phyloP scores from a whole-genome alignment of 2,888 invertebrate genomes.

The Norana najaformis region DNA sequence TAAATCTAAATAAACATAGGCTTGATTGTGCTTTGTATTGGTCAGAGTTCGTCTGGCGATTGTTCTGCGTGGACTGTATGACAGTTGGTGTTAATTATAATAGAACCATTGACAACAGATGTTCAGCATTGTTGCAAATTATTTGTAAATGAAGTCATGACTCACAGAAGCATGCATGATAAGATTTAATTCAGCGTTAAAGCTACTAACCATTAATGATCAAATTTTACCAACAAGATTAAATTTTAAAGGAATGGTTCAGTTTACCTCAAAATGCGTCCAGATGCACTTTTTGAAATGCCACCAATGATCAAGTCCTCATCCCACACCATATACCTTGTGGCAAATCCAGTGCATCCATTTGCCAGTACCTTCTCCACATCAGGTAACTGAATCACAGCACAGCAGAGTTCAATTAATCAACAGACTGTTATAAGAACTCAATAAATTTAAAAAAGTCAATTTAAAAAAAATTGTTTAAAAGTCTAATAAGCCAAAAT shows the following conservation, averaged over 20 bases:
- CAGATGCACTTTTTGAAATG: constrained; percentile 79
- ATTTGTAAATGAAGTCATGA: no score
- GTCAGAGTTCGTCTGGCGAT: no score
- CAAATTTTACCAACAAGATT: no score
- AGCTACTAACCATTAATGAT: no score
- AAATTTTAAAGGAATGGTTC: not conserved
- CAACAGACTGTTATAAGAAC: not conserved
- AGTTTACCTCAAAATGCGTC: constrained; percentile 66
- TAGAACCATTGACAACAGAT: no score
- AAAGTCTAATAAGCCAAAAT: not conserved
- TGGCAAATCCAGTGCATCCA: constrained; percentile 96
- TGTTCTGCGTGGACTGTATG: no score
- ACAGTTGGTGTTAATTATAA: no score
- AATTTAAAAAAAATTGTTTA: not conserved
- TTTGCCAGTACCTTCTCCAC: constrained; percentile 88
- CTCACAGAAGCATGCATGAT: no score
- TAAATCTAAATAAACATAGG: not conserved
- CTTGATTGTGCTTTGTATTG: no score
- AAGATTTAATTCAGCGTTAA: no score
- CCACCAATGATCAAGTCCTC: constrained; percentile 95
- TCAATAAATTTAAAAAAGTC: not conserved
- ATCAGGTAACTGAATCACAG: constrained; percentile 68
- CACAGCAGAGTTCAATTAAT: not conserved
- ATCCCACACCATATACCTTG: constrained; percentile 98
- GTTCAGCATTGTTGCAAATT: no score